A percentile compares a stretch with the other conserved stretches of the same genome.
Evolutionary conservation across 2,113 vertebrate genomes (phyloP).

Genomic region (Melanerpes formicivorus): DNA sequence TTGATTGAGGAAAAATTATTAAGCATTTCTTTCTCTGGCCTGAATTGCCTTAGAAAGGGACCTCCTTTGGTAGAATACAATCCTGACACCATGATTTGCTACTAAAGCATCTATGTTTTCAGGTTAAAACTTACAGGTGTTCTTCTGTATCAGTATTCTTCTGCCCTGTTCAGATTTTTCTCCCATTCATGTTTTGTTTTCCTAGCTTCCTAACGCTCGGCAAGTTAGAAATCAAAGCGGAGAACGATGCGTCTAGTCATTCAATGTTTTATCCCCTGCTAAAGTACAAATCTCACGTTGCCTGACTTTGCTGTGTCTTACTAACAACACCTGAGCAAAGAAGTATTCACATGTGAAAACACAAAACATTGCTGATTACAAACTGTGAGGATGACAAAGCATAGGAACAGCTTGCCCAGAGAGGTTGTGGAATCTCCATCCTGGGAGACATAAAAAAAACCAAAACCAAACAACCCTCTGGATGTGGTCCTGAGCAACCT

Average conservation of each 20-base stretch:
- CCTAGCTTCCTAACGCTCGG: neutral
- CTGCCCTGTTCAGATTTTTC: neutral
- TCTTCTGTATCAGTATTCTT: neutral
- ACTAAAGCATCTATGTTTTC: neutral
- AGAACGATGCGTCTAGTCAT: neutral
- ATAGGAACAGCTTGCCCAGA: neutral
- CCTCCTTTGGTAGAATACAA: neutral
- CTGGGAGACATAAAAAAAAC: neutral
- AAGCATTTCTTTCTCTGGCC: neutral
- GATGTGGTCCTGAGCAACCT: neutral
- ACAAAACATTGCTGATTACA: neutral
- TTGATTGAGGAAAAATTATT: neutral
- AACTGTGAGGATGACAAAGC: neutral
- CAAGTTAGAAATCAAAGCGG: neutral
- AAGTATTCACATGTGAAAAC: neutral
- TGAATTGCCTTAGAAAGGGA: neutral
- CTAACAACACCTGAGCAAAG: neutral
- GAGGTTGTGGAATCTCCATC: neutral
- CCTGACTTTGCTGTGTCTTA: neutral
- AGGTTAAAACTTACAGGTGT: neutral
- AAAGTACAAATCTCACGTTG: neutral
- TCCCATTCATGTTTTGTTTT: neutral
- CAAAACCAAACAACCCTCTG: neutral
- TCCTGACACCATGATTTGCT: neutral
- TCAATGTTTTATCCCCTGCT: neutral